Base-by-base conservation (phyloP, 2,113 vertebrate species). In the Lonchura striata region DNA sequence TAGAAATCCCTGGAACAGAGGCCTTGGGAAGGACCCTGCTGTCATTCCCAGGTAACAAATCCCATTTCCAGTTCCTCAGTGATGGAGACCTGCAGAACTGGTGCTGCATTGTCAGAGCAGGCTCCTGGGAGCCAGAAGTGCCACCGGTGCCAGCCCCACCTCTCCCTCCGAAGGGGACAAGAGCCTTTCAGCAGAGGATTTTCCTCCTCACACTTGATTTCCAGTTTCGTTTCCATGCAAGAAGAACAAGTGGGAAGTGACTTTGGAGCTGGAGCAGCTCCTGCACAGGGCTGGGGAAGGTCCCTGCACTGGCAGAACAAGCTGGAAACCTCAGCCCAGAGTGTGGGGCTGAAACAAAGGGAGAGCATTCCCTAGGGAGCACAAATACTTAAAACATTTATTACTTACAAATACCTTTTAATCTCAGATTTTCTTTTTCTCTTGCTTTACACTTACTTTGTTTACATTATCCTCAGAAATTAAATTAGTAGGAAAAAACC, bases 401-500 rank as follows among this genome's bases (percentile, higher is more conserved):
- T 28, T 60, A 28, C 27, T 52, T 60, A 60, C 31, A 44, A 86
- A 86, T 30, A 37, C 24, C 31, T 61, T 57, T 65, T 49, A 6
- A 50, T 42, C 8, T 8, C 19, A 28, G 28, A 19, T 44, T 37
- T 44, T 82, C 6, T 46, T 75, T 52, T 61, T 60, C 74, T 30
- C 28, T 35, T 64, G 16, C 13, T 46, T 52, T 56, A 37, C 0
- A 1, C 28, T 79, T 52, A 23, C 4, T 30, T 46, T 49, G 14
- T 28, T 60, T 52, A 50, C 25, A 86, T 59, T 35, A 59, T 35
- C 17, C 25, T 42, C 3, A 0, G 35, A 66, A 76, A 41, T 57
- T 35, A 50, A 35, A 57, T 31, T 1, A 47, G 11, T 42, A n/a
- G 13, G 10, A 1, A 7, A 60, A 3, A 2, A 1, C 23, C 10